phyloP scores from a whole-genome alignment of 2,797 vertebrate genomes.

The Acipenser ruthenus region DNA sequence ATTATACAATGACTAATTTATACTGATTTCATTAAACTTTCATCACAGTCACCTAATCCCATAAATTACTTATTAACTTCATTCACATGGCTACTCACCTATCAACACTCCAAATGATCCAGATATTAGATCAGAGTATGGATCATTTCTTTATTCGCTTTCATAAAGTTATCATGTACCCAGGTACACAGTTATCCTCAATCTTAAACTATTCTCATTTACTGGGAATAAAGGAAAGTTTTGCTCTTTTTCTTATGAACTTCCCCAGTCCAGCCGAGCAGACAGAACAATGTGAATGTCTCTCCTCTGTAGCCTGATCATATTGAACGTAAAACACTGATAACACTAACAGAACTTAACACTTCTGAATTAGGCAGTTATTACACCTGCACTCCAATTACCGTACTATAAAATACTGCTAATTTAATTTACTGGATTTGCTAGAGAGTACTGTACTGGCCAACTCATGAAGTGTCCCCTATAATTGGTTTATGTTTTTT shows the following conservation, averaged over 20 bases:
- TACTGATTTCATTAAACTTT: constrained; percentile 65
- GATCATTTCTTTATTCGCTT: constrained; percentile 14
- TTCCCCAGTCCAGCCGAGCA: constrained; percentile 2
- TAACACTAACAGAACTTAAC: not conserved
- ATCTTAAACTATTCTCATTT: constrained; percentile 17
- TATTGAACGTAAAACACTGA: not conserved
- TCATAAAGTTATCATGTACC: constrained; percentile 9
- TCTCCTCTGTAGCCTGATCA: constrained; percentile 4
- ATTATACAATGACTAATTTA: constrained; percentile 55
- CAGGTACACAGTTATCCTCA: constrained; percentile 5
- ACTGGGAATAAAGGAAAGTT: constrained; percentile 5
- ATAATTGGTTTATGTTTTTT: not conserved
- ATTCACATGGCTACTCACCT: constrained; percentile 45
- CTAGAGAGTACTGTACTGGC: too few species aligned
- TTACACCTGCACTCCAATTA: not conserved
- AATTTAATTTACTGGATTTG: too few species aligned
- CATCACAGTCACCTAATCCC: constrained; percentile 53
- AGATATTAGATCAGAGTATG: constrained; percentile 35
- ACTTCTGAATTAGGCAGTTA: not conserved
- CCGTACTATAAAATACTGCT: not conserved
- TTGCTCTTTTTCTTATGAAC: not conserved
- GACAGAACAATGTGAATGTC: not conserved
- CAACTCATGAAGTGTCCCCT: too few species aligned
- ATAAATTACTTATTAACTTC: constrained; percentile 58
- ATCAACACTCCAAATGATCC: constrained; percentile 58